Percentiles rank a stretch among this genome's conserved stretches.
Conservation (phyloP, 2,888 invertebrate genomes). For the Conus canariensis region DNA sequence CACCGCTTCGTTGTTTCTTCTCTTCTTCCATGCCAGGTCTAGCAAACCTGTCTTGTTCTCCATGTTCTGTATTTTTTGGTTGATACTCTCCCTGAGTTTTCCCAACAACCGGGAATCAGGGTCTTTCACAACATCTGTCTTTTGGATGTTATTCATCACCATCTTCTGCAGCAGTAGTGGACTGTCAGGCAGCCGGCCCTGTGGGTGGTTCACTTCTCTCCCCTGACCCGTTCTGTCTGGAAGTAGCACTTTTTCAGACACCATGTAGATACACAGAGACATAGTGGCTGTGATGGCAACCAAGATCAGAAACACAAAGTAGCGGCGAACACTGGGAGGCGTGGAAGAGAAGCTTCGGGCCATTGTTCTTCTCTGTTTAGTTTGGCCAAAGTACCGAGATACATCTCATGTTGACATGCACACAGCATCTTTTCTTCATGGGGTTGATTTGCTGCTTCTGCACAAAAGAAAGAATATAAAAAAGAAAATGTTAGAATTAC, state of each 20-base stretch:
- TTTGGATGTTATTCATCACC: background rate
- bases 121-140: background rate
- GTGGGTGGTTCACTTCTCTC: background rate
- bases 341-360: background rate
- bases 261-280: slow-evolving; percentile 20
- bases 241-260: background rate
- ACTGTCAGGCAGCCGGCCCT: background rate
- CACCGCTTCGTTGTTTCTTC: background rate
- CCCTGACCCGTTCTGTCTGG: background rate
- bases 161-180: slow-evolving; percentile 1
- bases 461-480: background rate
- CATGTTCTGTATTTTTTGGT: background rate
- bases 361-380: background rate
- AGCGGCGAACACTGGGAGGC: slow-evolving; percentile 17
- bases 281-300: background rate
- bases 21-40: background rate
- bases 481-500: background rate
- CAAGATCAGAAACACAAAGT: slow-evolving; percentile 21
- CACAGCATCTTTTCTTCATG: background rate
- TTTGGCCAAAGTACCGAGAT: background rate
- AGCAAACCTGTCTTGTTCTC: background rate
- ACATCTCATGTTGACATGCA: too few species aligned
- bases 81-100: background rate
- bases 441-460: background rate
- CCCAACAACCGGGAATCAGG: background rate